These are phyloP conservation scores for Vidua macroura DNA, from an alignment of 2,113 vertebrate species.

Conservation along the genomic window DNA sequence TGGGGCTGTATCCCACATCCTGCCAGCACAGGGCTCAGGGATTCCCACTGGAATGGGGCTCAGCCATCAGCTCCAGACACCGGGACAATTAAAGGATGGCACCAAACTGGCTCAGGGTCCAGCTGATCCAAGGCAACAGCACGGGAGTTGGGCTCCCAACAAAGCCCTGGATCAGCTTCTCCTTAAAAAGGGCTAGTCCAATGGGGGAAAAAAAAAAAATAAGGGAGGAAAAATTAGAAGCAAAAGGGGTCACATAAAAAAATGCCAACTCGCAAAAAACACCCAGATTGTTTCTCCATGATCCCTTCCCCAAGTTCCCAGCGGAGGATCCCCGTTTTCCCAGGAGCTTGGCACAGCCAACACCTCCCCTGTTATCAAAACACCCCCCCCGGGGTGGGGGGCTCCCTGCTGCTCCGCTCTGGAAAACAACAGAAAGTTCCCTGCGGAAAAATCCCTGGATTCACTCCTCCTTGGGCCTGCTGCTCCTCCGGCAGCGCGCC, in stretches of 20 bases:
- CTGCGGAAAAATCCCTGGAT: background rate
- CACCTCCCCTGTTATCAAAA: background rate
- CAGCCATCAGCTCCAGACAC: background rate
- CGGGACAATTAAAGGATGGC: background rate
- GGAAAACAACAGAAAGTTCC: background rate
- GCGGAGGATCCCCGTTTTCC: accelerated
- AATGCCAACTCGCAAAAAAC: background rate
- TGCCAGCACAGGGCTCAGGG: background rate
- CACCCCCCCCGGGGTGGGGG: background rate
- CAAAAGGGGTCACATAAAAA: background rate
- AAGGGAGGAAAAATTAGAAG: background rate
- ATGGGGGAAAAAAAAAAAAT: accelerated
- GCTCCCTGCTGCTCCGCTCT: background rate
- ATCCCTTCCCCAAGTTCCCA: background rate
- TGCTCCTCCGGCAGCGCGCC: background rate
- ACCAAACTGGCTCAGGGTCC: background rate
- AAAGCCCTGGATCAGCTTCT: background rate
- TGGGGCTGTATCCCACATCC: too few species aligned
- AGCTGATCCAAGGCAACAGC: background rate
- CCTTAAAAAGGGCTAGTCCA: background rate
- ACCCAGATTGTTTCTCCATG: background rate
- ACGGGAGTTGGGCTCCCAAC: background rate
- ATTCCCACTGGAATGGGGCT: background rate
- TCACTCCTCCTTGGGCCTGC: slow-evolving; percentile 75
- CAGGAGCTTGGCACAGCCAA: slow-evolving; percentile 24